These are phyloP conservation scores for Charanyca ferruginea DNA, from an alignment of 2,888 invertebrate species.

Conservation along the genomic window DNA sequence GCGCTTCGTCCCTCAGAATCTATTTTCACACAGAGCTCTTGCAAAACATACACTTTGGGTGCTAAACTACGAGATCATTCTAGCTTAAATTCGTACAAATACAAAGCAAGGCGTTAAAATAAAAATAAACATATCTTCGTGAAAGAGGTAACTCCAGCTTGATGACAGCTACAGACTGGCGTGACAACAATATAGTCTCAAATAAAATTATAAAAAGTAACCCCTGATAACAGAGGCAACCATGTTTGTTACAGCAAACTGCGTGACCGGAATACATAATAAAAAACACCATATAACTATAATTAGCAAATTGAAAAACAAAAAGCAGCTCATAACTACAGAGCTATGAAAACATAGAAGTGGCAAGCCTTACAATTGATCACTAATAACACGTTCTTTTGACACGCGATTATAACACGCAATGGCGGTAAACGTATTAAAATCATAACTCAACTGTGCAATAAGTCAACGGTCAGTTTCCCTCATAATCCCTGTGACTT, in stretches of 20 bases:
- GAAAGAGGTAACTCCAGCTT: background rate
- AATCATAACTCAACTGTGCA: constrained; percentile 65
- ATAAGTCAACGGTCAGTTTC: constrained; percentile 64
- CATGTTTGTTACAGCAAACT: constrained; percentile 19
- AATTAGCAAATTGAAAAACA: constrained; percentile 59
- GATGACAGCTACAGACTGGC: background rate
- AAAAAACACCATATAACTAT: constrained; percentile 29
- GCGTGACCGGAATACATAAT: constrained; percentile 41
- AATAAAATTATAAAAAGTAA: constrained; percentile 22
- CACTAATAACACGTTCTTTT: constrained; percentile 61
- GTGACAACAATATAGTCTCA: background rate
- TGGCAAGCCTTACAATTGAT: constrained; percentile 60
- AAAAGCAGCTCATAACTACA: constrained; percentile 49
- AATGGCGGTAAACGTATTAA: constrained; percentile 57
- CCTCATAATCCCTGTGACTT: constrained; percentile 62
- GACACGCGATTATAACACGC: constrained; percentile 67
- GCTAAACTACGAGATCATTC: background rate
- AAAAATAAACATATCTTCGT: background rate
- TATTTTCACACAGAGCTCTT: constrained; percentile 8
- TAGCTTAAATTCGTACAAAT: constrained; percentile 6
- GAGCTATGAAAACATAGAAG: constrained; percentile 50
- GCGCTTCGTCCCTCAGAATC: constrained; percentile 13
- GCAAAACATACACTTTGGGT: background rate
- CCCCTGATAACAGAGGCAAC: background rate
- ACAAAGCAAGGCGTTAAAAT: background rate